A percentile compares a stretch with the other conserved stretches of the same genome.
These are phyloP conservation scores for pig (Sus scrofa) DNA, from an alignment of 2,113 vertebrate genomes.

Conservation along the genomic window T2T-Sscrofa CM000829.6:46799001-46799500, in stretches of 20 bases:
- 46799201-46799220: neutral
- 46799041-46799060: neutral
- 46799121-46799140: neutral
- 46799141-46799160: neutral
- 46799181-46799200: neutral
- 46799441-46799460: neutral
- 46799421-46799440: neutral
- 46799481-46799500: neutral
- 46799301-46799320: neutral
- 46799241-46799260: neutral
- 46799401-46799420: neutral
- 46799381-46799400: neutral
- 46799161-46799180: neutral
- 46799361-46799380: neutral
- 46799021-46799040: neutral
- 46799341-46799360: neutral
- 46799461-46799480: neutral
- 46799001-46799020: neutral
- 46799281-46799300: neutral
- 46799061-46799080: neutral
- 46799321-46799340: neutral
- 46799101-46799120: neutral
- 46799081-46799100: neutral
- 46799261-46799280: neutral
- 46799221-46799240: neutral